Evolutionary conservation across 2,888 invertebrate species (phyloP).

Genomic region (Eristalis arbustorum): DNA sequence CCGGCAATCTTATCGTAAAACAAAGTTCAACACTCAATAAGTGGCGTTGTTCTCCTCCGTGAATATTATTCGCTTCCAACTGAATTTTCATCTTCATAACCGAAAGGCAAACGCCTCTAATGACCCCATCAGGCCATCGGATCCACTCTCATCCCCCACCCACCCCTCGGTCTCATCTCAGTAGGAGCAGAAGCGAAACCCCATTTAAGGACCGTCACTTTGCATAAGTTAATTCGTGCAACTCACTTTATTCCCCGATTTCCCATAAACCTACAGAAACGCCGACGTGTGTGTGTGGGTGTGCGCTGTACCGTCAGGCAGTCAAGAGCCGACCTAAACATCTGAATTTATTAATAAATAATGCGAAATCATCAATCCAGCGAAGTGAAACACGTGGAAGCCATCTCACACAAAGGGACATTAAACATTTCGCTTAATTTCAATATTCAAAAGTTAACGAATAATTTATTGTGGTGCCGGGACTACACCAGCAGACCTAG

Average conservation of each 20-base stretch:
- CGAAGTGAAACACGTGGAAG: constrained; percentile 65
- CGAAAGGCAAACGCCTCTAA: constrained; percentile 19
- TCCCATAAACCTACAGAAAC: constrained; percentile 51
- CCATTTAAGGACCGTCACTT: constrained; percentile 45
- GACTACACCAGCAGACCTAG: constrained; percentile 19
- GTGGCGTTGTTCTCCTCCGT: background rate
- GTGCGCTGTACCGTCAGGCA: background rate
- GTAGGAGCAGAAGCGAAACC: constrained; percentile 10
- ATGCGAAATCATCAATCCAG: constrained; percentile 66
- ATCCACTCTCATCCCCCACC: background rate
- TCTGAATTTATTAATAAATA: constrained; percentile 68
- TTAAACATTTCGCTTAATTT: constrained; percentile 68
- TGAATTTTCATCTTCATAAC: background rate
- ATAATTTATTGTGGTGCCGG: constrained; percentile 65
- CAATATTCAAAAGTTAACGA: constrained; percentile 68
- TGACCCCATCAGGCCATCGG: constrained; percentile 25
- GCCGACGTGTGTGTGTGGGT: too few species aligned
- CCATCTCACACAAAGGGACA: constrained; percentile 64
- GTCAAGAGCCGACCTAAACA: constrained; percentile 44
- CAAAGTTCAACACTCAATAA: background rate
- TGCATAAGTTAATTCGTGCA: constrained; percentile 46
- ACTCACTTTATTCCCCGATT: constrained; percentile 41
- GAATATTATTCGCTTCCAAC: background rate
- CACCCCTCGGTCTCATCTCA: constrained; percentile 18
- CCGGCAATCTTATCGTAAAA: background rate